Percentiles rank a stretch among this genome's conserved stretches.
Evolutionary conservation across 2,888 invertebrate species (phyloP).

Genomic region (Macrostomum cliftonense): DNA sequence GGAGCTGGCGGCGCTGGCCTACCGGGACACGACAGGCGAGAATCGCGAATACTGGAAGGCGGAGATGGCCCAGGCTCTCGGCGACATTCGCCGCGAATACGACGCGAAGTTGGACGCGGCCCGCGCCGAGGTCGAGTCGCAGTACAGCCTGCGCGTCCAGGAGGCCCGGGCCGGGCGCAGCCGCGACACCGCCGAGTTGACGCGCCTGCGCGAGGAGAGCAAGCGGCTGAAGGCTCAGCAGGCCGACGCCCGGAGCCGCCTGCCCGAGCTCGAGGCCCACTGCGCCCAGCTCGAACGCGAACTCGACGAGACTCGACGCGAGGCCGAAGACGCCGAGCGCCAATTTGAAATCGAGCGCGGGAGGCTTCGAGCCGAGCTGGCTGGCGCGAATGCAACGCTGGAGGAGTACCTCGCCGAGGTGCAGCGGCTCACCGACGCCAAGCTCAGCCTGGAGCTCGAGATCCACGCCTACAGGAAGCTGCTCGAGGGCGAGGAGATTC

Average conservation of each 20-base stretch:
- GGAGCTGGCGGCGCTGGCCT: constrained; percentile 40
- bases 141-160: constrained; percentile 43
- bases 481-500: constrained; percentile 41
- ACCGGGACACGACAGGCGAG: constrained; percentile 41
- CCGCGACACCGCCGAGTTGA: constrained; percentile 39
- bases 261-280: constrained; percentile 40
- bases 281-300: constrained; percentile 41
- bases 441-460: constrained; percentile 42
- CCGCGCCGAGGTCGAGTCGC: constrained; percentile 39
- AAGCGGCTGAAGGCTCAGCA: constrained; percentile 38
- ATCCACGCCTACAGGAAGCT: constrained; percentile 44
- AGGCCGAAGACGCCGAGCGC: constrained; percentile 39
- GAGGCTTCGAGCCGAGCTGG: constrained; percentile 28
- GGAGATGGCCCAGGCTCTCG: constrained; percentile 40
- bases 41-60: constrained; percentile 44
- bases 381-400: constrained; percentile 35
- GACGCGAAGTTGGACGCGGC: constrained; percentile 38
- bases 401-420: constrained; percentile 18
- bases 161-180: constrained; percentile 41
- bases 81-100: constrained; percentile 42
- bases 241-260: constrained; percentile 37
- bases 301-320: constrained; percentile 38
- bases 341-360: constrained; percentile 37
- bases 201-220: constrained; percentile 38
- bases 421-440: constrained; percentile 34